phyloP scores from a whole-genome alignment of 2,888 invertebrate species.

The Callyntrura guangdongensis region DNA sequence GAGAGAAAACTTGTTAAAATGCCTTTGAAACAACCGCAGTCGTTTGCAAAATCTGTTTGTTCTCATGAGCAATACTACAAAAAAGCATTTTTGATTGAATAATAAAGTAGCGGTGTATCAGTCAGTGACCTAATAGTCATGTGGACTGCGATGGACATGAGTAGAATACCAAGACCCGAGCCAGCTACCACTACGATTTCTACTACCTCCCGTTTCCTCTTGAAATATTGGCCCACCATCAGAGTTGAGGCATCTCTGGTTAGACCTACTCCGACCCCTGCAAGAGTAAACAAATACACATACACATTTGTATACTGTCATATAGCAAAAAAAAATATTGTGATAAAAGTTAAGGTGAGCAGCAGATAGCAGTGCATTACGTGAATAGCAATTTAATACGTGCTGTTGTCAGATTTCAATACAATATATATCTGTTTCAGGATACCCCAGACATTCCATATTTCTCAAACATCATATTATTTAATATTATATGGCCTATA shows the following conservation, averaged over 20 bases:
- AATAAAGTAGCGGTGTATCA: not conserved
- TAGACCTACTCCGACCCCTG: conserved; percentile 93
- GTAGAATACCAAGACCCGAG: conserved; percentile 90
- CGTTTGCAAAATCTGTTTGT: too few species aligned
- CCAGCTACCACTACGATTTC: conserved; percentile 96
- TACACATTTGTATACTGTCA: not conserved
- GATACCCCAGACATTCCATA: too few species aligned
- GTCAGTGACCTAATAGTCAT: conserved; percentile 78
- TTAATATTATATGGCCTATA: too few species aligned
- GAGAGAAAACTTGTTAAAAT: too few species aligned
- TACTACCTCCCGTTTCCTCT: conserved; percentile 92
- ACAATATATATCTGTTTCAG: too few species aligned
- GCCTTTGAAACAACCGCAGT: too few species aligned
- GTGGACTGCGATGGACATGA: conserved; percentile 76
- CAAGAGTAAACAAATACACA: not conserved
- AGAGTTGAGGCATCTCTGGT: conserved; percentile 94
- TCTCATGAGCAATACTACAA: too few species aligned
- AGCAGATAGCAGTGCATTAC: not conserved
- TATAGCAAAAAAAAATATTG: too few species aligned
- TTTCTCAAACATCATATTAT: too few species aligned
- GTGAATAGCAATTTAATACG: not conserved
- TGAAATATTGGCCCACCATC: conserved; percentile 97
- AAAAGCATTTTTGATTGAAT: not conserved
- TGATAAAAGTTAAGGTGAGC: too few species aligned
- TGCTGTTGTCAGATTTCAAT: not conserved